phyloP scores from a whole-genome alignment of 2,797 vertebrate species.

The Xenentodon cancila region DNA sequence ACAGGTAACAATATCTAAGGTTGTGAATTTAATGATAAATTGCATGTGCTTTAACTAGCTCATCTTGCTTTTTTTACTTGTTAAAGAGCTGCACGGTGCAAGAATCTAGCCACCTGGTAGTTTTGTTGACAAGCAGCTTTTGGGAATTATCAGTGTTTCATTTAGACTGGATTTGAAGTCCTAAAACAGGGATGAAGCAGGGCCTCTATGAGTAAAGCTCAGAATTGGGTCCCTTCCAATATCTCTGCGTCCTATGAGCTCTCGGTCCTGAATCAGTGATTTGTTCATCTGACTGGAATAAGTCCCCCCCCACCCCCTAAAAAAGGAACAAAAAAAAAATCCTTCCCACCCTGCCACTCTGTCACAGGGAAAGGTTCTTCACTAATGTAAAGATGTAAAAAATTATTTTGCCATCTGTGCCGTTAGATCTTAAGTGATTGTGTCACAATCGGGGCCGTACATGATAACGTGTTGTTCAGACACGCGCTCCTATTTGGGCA shows the following conservation, averaged over 20 bases:
- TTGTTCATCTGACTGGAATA: constrained; percentile 77
- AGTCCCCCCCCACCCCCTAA: no score
- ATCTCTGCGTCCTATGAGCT: constrained; percentile 58
- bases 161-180: constrained; percentile 74
- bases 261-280: constrained; percentile 59
- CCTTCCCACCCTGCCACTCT: constrained; percentile 11
- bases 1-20: constrained; percentile 7
- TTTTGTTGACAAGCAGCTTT: constrained; percentile 47
- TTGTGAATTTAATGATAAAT: constrained; percentile 22
- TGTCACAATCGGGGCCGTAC: constrained; percentile 71
- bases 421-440: constrained; percentile 75
- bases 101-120: constrained; percentile 61
- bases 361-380: constrained; percentile 36
- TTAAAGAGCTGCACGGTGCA: constrained; percentile 43
- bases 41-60: constrained; percentile 26
- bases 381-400: constrained; percentile 54
- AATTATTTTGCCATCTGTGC: constrained; percentile 42
- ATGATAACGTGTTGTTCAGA: constrained; percentile 74
- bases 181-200: constrained; percentile 63
- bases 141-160: constrained; percentile 65
- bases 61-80: constrained; percentile 21
- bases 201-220: constrained; percentile 61
- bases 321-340: constrained; percentile 39
- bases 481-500: constrained; percentile 72
- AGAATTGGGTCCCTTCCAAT: constrained; percentile 60